Base-by-base conservation (phyloP, 1,140 invertebrate genomes). In the Octopus bimaculoides region DNA sequence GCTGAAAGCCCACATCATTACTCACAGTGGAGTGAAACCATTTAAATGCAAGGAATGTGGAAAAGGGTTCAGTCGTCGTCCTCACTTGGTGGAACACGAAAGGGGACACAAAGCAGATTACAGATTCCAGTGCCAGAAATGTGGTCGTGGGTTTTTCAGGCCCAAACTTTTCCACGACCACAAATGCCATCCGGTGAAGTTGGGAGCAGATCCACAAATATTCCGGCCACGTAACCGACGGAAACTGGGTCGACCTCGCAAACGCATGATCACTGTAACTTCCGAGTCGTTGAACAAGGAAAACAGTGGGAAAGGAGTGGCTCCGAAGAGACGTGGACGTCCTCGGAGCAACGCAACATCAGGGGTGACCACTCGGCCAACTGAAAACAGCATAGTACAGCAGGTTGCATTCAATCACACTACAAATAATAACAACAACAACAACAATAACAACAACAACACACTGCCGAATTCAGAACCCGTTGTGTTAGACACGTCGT, bases 1-100 rank as follows among this genome's bases (percentile, higher is more conserved):
- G 82, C 83, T 91, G 56, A 91, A 91, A 81, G 87, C 90, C 7
- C 88, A 90, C 85, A 89, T 90, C 69, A 85, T 90, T 17, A 86
- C 89, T 4, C 89, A 90, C 82, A 90, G 88, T 82, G 91, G 91
- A 17, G 80, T 89, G 14, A 93, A 93, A 83, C 91, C 92, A 9
- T 92, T 91, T 81, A 87, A 89, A 20, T 94, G 93, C 84, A 77
- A 84, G 17, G 87, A 89, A 10, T 94, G 93, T 83, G 88, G 91
- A 8, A 92, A 93, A 83, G 89, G 89, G 17, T 94, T 93, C 86
- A 85, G 86, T 69, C 81, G 89, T 0, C 82, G 84, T 79, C 87
- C 89, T 41, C 88, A 90, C 77, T 80, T 89, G 9, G 77, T 84
- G 12, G 89, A 90, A 75, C 89, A 90, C 80, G 85, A 87, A 81